These are phyloP conservation scores for Onychorhynchus coronatus DNA, from an alignment of 2,113 vertebrate species.

Conservation along the genomic window DNA sequence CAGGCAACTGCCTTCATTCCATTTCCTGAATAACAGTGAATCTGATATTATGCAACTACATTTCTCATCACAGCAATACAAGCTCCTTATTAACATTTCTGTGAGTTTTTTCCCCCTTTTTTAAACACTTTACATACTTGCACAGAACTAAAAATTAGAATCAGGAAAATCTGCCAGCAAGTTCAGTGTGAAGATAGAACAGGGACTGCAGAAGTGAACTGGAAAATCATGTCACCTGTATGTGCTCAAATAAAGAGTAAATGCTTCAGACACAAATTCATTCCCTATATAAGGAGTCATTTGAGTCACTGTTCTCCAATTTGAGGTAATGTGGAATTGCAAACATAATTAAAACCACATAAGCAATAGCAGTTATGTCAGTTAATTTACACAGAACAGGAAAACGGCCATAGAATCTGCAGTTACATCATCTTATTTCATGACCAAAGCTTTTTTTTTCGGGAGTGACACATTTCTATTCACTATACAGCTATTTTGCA, in stretches of 20 bases:
- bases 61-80: neutral
- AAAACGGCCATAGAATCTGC: neutral
- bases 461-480: neutral
- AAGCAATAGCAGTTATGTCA: neutral
- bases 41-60: neutral
- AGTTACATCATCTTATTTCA: neutral
- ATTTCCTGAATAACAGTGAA: neutral
- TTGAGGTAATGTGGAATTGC: neutral
- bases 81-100: neutral
- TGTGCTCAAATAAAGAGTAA: neutral
- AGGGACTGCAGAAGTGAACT: neutral
- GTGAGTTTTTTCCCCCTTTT: neutral
- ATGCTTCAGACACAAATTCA: neutral
- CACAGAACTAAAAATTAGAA: neutral
- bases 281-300: neutral
- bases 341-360: neutral
- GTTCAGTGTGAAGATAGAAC: accelerated
- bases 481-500: neutral
- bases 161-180: neutral
- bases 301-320: neutral
- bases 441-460: neutral
- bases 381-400: neutral
- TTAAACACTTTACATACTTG: neutral
- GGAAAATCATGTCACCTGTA: neutral
- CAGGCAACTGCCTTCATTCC: neutral